These are phyloP conservation scores for Pristionchus fissidentatus DNA, from an alignment of 2,888 invertebrate genomes.

Conservation along the genomic window DNA sequence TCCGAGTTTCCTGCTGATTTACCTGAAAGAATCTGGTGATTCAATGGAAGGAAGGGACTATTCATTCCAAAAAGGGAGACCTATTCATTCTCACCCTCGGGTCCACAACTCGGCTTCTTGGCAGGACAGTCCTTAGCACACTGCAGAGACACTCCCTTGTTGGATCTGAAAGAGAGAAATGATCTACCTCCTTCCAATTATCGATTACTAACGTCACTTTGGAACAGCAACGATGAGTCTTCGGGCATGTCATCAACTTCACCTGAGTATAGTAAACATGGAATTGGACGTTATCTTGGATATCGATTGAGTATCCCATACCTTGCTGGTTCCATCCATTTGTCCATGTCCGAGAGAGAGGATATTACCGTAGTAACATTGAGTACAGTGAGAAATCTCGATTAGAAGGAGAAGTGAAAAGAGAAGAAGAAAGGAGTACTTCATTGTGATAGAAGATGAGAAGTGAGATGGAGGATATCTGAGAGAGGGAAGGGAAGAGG, in stretches of 20 bases:
- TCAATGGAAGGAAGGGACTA: not conserved
- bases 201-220: conserved; percentile 47
- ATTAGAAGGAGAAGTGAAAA: not conserved
- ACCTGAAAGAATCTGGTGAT: not conserved
- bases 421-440: not conserved
- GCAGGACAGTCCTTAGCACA: conserved; percentile 45
- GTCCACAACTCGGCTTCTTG: conserved; percentile 45
- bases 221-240: conserved; percentile 46
- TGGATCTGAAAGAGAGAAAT: conserved; percentile 10
- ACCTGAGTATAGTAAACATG: conserved; percentile 15
- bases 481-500: conserved; percentile 11
- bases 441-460: too few species aligned
- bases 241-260: conserved; percentile 46
- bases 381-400: conserved; percentile 21
- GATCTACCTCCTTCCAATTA: conserved; percentile 10
- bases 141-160: conserved; percentile 31
- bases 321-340: conserved; percentile 43
- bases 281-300: not conserved
- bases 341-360: not conserved
- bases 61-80: not conserved
- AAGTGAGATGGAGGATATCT: not conserved
- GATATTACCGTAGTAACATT: conserved; percentile 45
- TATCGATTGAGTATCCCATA: not conserved
- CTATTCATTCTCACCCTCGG: conserved; percentile 6
- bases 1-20: conserved; percentile 24